Conservation (phyloP, 1,140 invertebrate genomes). For the Megalopta genalis region DNA sequence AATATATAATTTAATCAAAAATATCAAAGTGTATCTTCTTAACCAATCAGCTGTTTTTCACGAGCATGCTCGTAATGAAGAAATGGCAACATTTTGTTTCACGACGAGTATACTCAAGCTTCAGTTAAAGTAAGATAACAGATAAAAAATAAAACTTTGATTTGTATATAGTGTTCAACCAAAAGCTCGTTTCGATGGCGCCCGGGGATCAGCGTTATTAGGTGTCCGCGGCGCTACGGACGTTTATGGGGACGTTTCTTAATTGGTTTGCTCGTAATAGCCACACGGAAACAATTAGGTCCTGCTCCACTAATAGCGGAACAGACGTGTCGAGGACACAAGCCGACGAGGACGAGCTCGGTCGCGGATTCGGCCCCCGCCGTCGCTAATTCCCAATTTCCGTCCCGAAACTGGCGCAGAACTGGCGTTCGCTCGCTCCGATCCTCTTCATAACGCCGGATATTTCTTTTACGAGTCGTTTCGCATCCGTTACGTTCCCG, state of each 20-base stretch:
- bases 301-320: constrained; percentile 14
- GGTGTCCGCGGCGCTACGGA: background rate
- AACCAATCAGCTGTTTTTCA: too few relatives aligned
- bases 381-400: constrained; percentile 5
- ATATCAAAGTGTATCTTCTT: too few relatives aligned
- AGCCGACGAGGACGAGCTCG: background rate
- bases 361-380: background rate
- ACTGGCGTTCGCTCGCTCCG: background rate
- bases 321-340: constrained; percentile 10
- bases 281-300: constrained; percentile 38
- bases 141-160: too few relatives aligned
- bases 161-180: too few relatives aligned
- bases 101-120: too few relatives aligned
- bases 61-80: too few relatives aligned
- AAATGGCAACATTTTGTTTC: too few relatives aligned
- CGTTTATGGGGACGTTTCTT: constrained; percentile 36
- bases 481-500: background rate
- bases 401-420: background rate
- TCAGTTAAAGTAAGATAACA: too few relatives aligned
- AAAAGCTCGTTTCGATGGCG: too few relatives aligned
- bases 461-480: background rate
- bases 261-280: constrained; percentile 38
- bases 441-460: background rate
- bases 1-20: too few relatives aligned
- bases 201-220: background rate